Conservation (phyloP, 2,797 vertebrate species). For the Trichosurus vulpecula region DNA sequence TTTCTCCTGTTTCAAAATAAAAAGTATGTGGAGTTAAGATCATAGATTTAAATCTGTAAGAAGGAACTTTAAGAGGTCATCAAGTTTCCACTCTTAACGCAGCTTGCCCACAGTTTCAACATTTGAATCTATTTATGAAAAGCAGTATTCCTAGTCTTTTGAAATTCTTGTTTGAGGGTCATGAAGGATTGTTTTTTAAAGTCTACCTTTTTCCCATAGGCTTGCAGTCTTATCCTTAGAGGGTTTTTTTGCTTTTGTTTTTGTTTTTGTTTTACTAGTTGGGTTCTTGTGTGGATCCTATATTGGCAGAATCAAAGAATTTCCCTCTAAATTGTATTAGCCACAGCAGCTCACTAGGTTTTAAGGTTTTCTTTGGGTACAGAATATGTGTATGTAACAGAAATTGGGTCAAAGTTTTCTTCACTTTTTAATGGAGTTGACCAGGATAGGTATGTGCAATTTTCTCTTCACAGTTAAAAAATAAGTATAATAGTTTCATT, state of each 20-base stretch:
- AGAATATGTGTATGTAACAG: not conserved
- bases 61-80: not conserved
- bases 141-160: not conserved
- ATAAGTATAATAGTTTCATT: not conserved
- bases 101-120: not conserved
- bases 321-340: not conserved
- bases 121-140: not conserved
- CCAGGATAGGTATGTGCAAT: not conserved
- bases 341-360: not conserved
- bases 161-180: not conserved
- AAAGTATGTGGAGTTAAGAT: not conserved
- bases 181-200: not conserved
- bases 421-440: not conserved
- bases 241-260: too few relatives aligned
- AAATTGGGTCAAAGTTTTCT: not conserved
- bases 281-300: not conserved
- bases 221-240: not conserved
- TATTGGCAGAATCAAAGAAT: not conserved
- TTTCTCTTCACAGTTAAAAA: not conserved
- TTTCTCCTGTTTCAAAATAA: not conserved
- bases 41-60: not conserved
- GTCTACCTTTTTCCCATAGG: not conserved
- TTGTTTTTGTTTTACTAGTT: not conserved
- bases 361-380: not conserved
- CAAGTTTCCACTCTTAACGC: not conserved